Evolutionary conservation across 1,140 invertebrate genomes (phyloP), one percentile per base, ranked within the genome.

Genomic region (Homarus americanus): DNA sequence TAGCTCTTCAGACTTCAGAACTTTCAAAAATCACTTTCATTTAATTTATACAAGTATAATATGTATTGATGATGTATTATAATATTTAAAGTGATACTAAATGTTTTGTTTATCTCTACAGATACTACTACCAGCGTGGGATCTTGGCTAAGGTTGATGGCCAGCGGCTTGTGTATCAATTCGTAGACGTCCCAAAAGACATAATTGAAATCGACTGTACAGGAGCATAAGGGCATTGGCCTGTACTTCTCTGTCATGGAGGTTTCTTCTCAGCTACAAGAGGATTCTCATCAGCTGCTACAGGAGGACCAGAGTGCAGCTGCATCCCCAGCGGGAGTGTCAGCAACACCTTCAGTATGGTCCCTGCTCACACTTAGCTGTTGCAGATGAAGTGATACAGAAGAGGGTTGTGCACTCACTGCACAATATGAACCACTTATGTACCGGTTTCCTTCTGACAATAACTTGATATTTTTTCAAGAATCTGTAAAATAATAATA

Each of bases 121-220:
- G 96, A 95, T 99, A 99, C 95, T 99, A 99, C 95, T 99, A 99
- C 95, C 99, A 99, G 94, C 96, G 99, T 93, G 99, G 99, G 86
- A 99, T 99, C 94, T 95, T 99, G 92, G 98, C 99, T 92, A 99
- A 99, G 95, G 99, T 99, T 38, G 99, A 99, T 95, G 99, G 99
- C 7, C 99, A 99, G 94, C 95, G 99, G 91, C 96, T 99, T 82
- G 99, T 99, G 32, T 99, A 99, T 95, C 98, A 99, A 95, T 99
- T 99, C 95, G 98, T 99, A 79, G 98, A 99, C 94, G 98, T 99
- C 93, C 99, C 99, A 93, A 99, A 99, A 95, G 98, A 99, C 94
- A 99, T 99, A 92, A 96, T 99, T 78, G 98, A 99, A 96, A 99
- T 99, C 93, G 98, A 99, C 95, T 99, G 98, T 95, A 97, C 97